Base-by-base conservation (phyloP, 2,797 vertebrate species). In the Sparus aurata region DNA sequence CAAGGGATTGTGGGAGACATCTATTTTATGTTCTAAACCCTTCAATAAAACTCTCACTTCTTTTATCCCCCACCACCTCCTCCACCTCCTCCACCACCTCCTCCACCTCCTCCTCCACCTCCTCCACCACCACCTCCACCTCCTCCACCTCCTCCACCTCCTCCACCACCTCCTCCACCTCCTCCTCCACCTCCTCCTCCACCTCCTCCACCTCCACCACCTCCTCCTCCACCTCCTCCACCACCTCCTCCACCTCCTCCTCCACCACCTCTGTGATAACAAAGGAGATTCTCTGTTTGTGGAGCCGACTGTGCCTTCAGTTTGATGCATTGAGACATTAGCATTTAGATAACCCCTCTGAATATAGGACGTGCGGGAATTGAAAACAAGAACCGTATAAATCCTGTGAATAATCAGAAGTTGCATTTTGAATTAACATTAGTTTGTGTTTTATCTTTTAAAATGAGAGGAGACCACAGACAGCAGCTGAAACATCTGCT, bases 281-380 rank as follows among this genome's bases (percentile, higher is more conserved):
- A 92, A 93, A 93, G 89, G 80, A 85, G 87, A 64, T 77, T 71
- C 74, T 86, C 76, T 90, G 80, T 92, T 89, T 89, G 84, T 73
- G 77, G 87, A 85, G 76, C 68, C 61, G 73, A 86, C 84, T 73
- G 83, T 68, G 82, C 82, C 86, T 90, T 83, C 83, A 80, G 79
- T 91, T 89, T 94, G 91, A 94, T 92, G 92, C 92, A 91, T 74
- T 72, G 90, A 87, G 86, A 90, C 94, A 96, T 96, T 96, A 95
- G 95, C 95, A 96, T 96, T 95, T 96, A 96, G 95, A 95, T 95
- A 93, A 95, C 94, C 88, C 91, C 85, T 82, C 81, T 87, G 91
- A 93, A 93, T 89, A 88, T 85, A 57, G 81, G 82, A 87, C 85
- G 69, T 73, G 66, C 79, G 87, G 84, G 92, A 94, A 94, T 80